Base-by-base conservation (phyloP, 2,797 vertebrate genomes). In the Anniella stebbinsi region DNA sequence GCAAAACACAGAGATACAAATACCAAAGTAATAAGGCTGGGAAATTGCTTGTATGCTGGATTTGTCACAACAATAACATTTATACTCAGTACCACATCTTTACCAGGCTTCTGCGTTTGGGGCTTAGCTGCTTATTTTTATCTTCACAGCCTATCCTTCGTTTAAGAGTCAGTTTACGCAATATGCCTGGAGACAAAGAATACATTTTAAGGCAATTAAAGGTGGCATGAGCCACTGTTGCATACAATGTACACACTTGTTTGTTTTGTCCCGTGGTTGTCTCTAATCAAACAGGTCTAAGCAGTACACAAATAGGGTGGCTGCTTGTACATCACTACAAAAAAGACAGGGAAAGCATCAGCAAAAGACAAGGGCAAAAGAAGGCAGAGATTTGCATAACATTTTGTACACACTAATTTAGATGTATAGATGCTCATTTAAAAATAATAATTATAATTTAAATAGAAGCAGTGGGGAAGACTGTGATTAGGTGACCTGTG, bases 21-120 rank as follows among this genome's bases (percentile, higher is more conserved):
- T 41, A 63, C 36, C 48, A 63, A 60, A 30, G 72, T 73, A 89
- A 87, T 15, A 81, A 51, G 9, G 15, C 4, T 88, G 3, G 0
- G 0, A 0, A 4, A 6, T 30, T 54, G 12, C 25, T 38, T 30
- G n/a, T 11, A 57, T 13, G 66, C 11, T 2, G 48, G 4, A 87
- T 87, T 48, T 57, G 15, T 57, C 51, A 33, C 28, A 80, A 6
- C 54, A 54, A 75, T 38, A 41, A 45, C 25, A 41, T 75, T 60
- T 70, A 60, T 38, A 41, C 38, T 73, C 10, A 15, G 70, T 33
- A n/a, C 48, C 28, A 11, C 28, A 70, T 51, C 67, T 70, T 69
- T n/a, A 84, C 67, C 30, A 17, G 66, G 54, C 30, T 78, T 78
- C 28, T 28, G 41, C 15, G 4, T 41, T 41, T 82, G 21, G 67